Base-by-base conservation (phyloP, 1,140 invertebrate genomes). In the Brachionus calyciflorus region DNA sequence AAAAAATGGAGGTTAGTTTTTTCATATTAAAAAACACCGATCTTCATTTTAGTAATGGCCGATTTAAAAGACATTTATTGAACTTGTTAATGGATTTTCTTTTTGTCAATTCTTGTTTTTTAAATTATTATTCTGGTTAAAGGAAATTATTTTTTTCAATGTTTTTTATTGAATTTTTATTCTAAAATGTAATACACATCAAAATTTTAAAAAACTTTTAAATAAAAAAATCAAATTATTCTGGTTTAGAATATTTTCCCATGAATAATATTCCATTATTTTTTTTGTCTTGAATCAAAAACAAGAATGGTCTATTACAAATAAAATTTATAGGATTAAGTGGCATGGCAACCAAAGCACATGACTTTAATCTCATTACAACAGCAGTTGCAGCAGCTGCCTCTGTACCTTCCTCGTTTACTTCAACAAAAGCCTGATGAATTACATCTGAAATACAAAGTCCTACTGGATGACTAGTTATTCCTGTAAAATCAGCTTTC, bases 401-500 rank as follows among this genome's bases (percentile, higher is more conserved):
- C 46, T 81, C 81, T 2, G 80, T 81, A 2, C 81, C 81, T 63
- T 80, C 79, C 75, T 82, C 81, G 63, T 81, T 30, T 12, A 78
- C 77, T 44, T 73, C 41, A 24, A 78, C 46, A 48, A 78, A 28
- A 19, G 77, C 77, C 41, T 78, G 48, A 48, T 78, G 77, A 37
- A 78, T 30, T 19, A 76, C 53, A 12, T 76, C 30, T 10, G 37
- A 21, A 44, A 76, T 73, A 21, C 4, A 57, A n/a, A 78, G 51
- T 28, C 40, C 49, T 24, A 60, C 41, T 24, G 37, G n/a, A 41
- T 51, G 41, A 46, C 65, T 76, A 5, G 33, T 7, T 70, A 84
- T 83, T n/a, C 89, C 80, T 0, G 87, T 88, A 12, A 91, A 83
- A 82, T 91, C 88, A 9, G 89, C 88, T 17, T 81, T 78, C 0